phyloP scores from a whole-genome alignment of 1,140 invertebrate genomes.

The Chironomus tepperi region DNA sequence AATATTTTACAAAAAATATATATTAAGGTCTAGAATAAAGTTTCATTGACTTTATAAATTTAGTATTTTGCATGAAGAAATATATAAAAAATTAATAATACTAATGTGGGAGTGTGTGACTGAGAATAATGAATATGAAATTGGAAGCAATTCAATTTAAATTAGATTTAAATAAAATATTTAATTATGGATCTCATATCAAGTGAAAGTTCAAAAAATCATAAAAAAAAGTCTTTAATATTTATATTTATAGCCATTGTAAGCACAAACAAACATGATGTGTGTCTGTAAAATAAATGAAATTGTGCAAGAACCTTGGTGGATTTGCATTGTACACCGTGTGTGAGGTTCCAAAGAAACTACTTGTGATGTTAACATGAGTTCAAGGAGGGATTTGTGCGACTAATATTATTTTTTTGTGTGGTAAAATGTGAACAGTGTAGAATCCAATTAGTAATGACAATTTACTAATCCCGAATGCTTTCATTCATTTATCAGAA shows the following conservation, averaged over 20 bases:
- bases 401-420: background rate
- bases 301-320: background rate
- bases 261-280: background rate
- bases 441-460: slow-evolving; percentile 19
- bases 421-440: background rate
- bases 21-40: background rate
- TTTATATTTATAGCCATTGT: background rate
- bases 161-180: background rate
- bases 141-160: background rate
- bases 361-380: background rate
- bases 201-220: background rate
- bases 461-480: slow-evolving; percentile 22
- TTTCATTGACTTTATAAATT: background rate
- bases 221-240: background rate
- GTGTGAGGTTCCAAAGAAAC: background rate
- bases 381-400: background rate
- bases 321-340: background rate
- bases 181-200: background rate
- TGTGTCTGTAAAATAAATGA: slow-evolving; percentile 20
- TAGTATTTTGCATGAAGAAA: background rate
- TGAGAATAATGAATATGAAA: slow-evolving; percentile 6
- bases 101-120: background rate
- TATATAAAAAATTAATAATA: background rate
- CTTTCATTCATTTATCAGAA: background rate
- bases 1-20: background rate